These are phyloP conservation scores for Discoglossus pictus DNA, from an alignment of 2,797 vertebrate genomes.

Conservation along the genomic window DNA sequence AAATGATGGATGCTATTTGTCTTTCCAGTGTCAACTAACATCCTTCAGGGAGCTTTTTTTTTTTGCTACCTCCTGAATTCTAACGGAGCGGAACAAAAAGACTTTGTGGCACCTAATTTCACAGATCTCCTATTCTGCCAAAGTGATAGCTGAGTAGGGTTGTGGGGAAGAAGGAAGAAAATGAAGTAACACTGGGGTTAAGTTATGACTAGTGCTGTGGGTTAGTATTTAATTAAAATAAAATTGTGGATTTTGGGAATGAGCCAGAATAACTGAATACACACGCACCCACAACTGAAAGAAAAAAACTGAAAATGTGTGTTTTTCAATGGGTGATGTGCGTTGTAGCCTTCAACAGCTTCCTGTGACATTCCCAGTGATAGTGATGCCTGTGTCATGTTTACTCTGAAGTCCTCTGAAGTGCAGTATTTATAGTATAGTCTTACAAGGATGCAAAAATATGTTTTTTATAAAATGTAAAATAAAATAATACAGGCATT, in stretches of 20 bases:
- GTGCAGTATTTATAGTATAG: no score
- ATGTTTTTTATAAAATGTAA: no score
- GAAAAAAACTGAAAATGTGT: not conserved
- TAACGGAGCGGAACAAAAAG: conserved; percentile 28
- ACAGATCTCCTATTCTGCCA: conserved; percentile 10
- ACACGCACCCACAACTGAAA: not conserved
- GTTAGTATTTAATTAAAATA: conserved; percentile 30
- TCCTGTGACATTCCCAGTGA: conserved; percentile 1
- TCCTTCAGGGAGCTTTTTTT: conserved; percentile 16
- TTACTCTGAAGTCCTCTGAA: no score
- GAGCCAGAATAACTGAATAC: conserved; percentile 30
- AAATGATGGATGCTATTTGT: conserved; percentile 47
- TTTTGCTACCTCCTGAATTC: not conserved
- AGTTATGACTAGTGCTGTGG: conserved; percentile 14
- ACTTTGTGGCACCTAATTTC: conserved; percentile 25
- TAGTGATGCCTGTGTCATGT: not conserved
- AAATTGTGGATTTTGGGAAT: conserved; percentile 36
- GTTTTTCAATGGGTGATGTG: not conserved
- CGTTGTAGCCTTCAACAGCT: not conserved
- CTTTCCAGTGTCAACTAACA: conserved; percentile 43
- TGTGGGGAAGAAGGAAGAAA: conserved; percentile 13
- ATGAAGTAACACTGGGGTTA: conserved; percentile 17
- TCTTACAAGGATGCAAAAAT: no score
- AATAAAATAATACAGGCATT: no score
- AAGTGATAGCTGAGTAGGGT: conserved; percentile 1